Percentiles rank a stretch among this genome's conserved stretches.
phyloP scores from a whole-genome alignment of 1,140 invertebrate genomes.

The Parapsyche elsis region DNA sequence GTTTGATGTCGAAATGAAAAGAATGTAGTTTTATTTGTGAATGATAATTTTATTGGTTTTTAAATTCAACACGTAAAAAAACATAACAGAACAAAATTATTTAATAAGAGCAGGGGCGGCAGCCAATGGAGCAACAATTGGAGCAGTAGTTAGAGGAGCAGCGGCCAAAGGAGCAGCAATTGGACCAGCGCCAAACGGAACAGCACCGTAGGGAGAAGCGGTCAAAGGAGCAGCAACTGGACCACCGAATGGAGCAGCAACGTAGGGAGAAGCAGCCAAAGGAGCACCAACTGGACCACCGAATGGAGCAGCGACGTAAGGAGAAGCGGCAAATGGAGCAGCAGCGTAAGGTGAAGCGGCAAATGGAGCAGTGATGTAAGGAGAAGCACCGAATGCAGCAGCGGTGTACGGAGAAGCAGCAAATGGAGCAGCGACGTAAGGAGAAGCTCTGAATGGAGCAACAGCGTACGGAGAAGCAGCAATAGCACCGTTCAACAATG shows the following conservation, averaged over 20 bases:
- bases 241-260: constrained; percentile 50
- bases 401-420: constrained; percentile 50
- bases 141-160: constrained; percentile 48
- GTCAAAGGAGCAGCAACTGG: constrained; percentile 61
- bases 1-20: no score
- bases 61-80: constrained; percentile 19
- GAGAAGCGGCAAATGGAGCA: constrained; percentile 56
- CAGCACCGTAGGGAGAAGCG: constrained; percentile 60
- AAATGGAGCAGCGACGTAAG: constrained; percentile 33
- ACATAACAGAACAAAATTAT: constrained; percentile 14
- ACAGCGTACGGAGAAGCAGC: constrained; percentile 41
- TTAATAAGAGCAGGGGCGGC: constrained; percentile 43
- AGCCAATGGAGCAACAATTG: constrained; percentile 40
- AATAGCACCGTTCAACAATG: not conserved
- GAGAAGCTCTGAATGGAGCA: constrained; percentile 34
- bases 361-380: constrained; percentile 49
- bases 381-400: constrained; percentile 5
- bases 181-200: constrained; percentile 52
- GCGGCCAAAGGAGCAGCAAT: constrained; percentile 58
- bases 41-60: constrained; percentile 5
- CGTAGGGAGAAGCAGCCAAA: constrained; percentile 43
- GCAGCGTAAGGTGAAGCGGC: constrained; percentile 51
- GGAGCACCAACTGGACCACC: constrained; percentile 56
- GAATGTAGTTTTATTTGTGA: no score
- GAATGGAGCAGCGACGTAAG: constrained; percentile 57